A percentile compares a stretch with the other conserved stretches of the same genome.
Evolutionary conservation across 2,888 invertebrate genomes (phyloP).

Genomic region (Volucella bombylans): DNA sequence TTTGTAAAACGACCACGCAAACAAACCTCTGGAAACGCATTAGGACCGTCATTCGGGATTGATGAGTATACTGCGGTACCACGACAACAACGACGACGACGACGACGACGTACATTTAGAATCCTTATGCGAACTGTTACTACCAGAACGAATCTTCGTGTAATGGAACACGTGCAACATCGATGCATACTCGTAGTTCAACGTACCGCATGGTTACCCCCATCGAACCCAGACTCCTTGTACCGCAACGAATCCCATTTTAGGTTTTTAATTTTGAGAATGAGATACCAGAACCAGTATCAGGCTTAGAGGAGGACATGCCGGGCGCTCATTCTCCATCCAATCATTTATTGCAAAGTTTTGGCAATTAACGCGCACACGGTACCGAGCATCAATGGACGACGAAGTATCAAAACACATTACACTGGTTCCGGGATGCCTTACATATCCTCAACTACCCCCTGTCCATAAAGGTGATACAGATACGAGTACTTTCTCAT

Average conservation of each 20-base stretch:
- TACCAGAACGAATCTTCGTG: slow-evolving; percentile 69
- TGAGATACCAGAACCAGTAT: slow-evolving; percentile 42
- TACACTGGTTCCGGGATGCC: slow-evolving; percentile 21
- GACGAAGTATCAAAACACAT: slow-evolving; percentile 15
- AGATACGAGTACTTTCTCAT: slow-evolving; percentile 31
- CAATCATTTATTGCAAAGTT: slow-evolving; percentile 52
- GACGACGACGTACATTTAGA: slow-evolving; percentile 22
- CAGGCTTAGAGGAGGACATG: slow-evolving; percentile 29
- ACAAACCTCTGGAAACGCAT: slow-evolving; percentile 73
- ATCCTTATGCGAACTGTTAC: slow-evolving; percentile 58
- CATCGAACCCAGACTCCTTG: slow-evolving; percentile 52
- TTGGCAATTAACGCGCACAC: slow-evolving; percentile 65
- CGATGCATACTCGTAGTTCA: slow-evolving; percentile 23
- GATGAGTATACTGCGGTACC: slow-evolving; percentile 68
- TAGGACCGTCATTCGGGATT: slow-evolving; percentile 70
- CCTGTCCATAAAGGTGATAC: slow-evolving; percentile 21
- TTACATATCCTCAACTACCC: not conserved
- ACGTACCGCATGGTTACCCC: slow-evolving; percentile 17
- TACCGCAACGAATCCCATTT: slow-evolving; percentile 71
- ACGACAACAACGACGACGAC: slow-evolving; percentile 21
- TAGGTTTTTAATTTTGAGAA: slow-evolving; percentile 69
- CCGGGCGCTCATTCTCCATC: not conserved
- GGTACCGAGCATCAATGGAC: slow-evolving; percentile 13
- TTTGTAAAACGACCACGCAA: slow-evolving; percentile 72
- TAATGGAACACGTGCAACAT: slow-evolving; percentile 71